These are phyloP conservation scores for Arizona elegans DNA, from an alignment of 2,113 vertebrate species.

Conservation along the genomic window DNA sequence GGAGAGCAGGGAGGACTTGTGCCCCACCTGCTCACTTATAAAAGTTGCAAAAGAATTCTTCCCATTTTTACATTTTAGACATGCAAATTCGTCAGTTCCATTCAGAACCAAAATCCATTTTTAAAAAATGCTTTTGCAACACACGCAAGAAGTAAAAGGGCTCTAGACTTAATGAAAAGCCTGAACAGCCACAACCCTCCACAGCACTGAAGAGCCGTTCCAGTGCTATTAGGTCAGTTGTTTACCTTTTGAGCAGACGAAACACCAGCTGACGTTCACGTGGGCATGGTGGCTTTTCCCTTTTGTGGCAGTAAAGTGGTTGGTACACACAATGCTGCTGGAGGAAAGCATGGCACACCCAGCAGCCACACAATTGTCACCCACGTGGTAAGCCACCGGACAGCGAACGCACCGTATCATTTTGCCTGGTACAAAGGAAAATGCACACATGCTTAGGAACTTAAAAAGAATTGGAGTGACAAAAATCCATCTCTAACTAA, in stretches of 20 bases:
- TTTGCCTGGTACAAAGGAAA: constrained; percentile 73
- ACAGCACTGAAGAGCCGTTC: not conserved
- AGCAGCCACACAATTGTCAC: constrained; percentile 88
- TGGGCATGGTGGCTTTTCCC: constrained; percentile 91
- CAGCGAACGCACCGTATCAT: constrained; percentile 95
- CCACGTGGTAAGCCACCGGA: constrained; percentile 88
- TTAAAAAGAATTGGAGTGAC: not conserved
- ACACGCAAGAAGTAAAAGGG: not conserved
- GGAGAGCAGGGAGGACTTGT: not conserved
- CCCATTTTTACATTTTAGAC: not conserved
- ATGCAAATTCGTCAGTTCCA: not conserved
- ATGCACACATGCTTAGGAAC: not conserved
- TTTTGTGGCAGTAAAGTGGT: constrained; percentile 89
- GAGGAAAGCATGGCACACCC: constrained; percentile 86
- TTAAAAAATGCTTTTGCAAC: not conserved
- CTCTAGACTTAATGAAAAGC: not conserved
- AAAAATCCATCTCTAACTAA: not conserved
- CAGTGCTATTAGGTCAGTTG: accelerated
- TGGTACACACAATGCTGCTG: constrained; percentile 87
- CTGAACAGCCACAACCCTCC: not conserved
- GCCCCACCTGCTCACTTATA: not conserved
- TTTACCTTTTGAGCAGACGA: constrained; percentile 96
- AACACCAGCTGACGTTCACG: constrained; percentile 99
- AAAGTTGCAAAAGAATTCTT: not conserved
- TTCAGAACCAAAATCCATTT: not conserved